phyloP scores from a whole-genome alignment of 2,113 vertebrate species.

The Oncorhynchus clarkii region DNA sequence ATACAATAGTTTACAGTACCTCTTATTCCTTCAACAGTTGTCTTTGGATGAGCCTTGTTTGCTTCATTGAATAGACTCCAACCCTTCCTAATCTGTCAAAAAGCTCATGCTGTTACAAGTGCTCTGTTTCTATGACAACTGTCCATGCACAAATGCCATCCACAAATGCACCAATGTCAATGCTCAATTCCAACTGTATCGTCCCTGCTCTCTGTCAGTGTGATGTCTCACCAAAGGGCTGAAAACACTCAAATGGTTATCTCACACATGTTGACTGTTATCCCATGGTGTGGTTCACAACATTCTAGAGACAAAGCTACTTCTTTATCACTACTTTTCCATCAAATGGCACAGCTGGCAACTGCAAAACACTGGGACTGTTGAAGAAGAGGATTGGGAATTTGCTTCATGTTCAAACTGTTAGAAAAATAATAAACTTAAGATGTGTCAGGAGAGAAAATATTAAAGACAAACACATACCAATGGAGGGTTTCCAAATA shows the following conservation, averaged over 20 bases:
- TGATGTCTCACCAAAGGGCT: not conserved
- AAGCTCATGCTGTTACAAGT: not conserved
- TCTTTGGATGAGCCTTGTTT: not conserved
- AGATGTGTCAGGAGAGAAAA: not conserved
- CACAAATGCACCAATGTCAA: not conserved
- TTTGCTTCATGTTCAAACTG: not conserved
- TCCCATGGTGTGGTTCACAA: not conserved
- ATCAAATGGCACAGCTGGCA: slow-evolving; percentile 1
- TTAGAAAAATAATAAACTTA: not conserved
- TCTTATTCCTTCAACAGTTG: not conserved
- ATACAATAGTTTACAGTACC: not conserved
- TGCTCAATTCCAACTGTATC: not conserved
- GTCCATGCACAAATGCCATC: not conserved
- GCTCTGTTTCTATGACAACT: not conserved
- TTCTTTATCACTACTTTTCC: not conserved
- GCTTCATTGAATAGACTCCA: not conserved
- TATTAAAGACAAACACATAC: not conserved
- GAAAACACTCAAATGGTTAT: not conserved
- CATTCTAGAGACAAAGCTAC: not conserved
- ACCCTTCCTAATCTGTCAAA: not conserved
- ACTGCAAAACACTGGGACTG: not conserved
- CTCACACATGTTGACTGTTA: not conserved
- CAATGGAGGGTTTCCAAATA: not conserved
- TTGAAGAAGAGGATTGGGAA: not conserved
- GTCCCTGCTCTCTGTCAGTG: not conserved